Evolutionary conservation across 92 coral and sea anemone genomes (phyloP).

Genomic region (Porites cylindrica): DNA sequence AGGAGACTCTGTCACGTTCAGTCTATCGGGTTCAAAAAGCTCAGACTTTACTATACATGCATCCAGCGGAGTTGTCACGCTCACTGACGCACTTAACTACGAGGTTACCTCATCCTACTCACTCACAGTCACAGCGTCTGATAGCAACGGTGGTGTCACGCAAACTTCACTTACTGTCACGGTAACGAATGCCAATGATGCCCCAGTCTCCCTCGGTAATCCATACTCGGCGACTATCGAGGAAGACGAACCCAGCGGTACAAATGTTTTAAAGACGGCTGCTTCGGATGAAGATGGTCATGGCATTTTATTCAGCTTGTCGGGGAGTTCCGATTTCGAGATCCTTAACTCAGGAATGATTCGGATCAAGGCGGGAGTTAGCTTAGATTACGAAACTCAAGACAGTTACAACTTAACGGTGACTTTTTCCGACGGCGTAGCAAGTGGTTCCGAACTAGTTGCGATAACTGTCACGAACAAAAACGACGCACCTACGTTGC

Average conservation of each 20-base stretch:
- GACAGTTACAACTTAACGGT: slow-evolving; percentile 71
- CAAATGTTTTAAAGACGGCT: slow-evolving; percentile 64
- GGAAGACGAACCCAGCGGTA: slow-evolving; percentile 68
- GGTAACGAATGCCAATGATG: slow-evolving; percentile 79
- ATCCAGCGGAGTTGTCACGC: slow-evolving; percentile 72
- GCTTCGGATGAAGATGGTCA: slow-evolving; percentile 80
- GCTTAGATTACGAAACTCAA: slow-evolving; percentile 77
- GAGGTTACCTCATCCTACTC: slow-evolving; percentile 67
- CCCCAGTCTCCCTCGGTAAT: slow-evolving; percentile 74
- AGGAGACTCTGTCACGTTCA: slow-evolving; percentile 66
- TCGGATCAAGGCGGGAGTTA: slow-evolving; percentile 49
- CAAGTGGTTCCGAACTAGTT: slow-evolving; percentile 56
- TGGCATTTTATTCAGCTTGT: slow-evolving; percentile 43
- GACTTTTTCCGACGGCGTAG: slow-evolving; percentile 61
- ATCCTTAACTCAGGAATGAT: slow-evolving; percentile 69
- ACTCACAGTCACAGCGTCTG: slow-evolving; percentile 75
- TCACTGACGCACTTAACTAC: slow-evolving; percentile 72
- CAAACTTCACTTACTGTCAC: slow-evolving; percentile 72
- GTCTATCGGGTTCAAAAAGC: slow-evolving; percentile 68
- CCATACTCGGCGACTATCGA: slow-evolving; percentile 72
- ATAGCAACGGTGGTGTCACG: slow-evolving; percentile 66
- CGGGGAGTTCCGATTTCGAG: slow-evolving; percentile 60
- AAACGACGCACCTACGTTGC: slow-evolving; percentile 74
- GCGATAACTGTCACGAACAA: slow-evolving; percentile 64
- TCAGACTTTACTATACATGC: slow-evolving; percentile 70